Percentiles rank a stretch among this genome's conserved stretches.
Evolutionary conservation across 2,797 vertebrate species (phyloP).

Genomic region (Schizopygopsis malacanthus): DNA sequence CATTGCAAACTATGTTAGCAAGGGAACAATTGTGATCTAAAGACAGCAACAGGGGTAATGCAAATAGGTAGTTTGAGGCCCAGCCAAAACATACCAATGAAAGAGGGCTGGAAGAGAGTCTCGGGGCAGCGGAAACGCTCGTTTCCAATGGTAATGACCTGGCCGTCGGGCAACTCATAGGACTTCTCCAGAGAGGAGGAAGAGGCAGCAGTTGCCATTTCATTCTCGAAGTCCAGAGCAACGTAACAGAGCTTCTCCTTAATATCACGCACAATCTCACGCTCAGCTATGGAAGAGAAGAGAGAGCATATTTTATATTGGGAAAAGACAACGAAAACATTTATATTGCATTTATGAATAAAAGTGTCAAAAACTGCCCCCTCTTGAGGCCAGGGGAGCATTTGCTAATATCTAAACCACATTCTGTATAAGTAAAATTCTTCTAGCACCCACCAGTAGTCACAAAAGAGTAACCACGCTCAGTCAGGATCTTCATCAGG

Average conservation of each 20-base stretch:
- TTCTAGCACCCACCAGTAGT: slow-evolving; percentile 85
- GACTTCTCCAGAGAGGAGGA: slow-evolving; percentile 85
- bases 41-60: not conserved
- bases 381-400: not conserved
- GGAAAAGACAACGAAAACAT: not conserved
- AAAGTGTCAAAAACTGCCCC: not conserved
- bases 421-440: not conserved
- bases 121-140: slow-evolving; percentile 97
- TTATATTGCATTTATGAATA: not conserved
- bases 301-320: not conserved
- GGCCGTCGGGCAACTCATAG: slow-evolving; percentile 92
- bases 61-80: not conserved
- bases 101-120: slow-evolving; percentile 95
- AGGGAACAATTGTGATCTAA: not conserved
- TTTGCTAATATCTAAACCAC: not conserved
- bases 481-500: slow-evolving; percentile 99
- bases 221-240: slow-evolving; percentile 84
- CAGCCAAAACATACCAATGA: slow-evolving; percentile 82
- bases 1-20: not conserved
- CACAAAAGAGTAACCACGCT: slow-evolving; percentile 96
- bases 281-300: slow-evolving; percentile 72
- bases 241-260: slow-evolving; percentile 86
- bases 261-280: slow-evolving; percentile 85
- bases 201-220: slow-evolving; percentile 84
- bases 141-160: slow-evolving; percentile 98